phyloP scores from a whole-genome alignment of 2,113 vertebrate genomes.

The Dolichallabes microphthalmus region DNA sequence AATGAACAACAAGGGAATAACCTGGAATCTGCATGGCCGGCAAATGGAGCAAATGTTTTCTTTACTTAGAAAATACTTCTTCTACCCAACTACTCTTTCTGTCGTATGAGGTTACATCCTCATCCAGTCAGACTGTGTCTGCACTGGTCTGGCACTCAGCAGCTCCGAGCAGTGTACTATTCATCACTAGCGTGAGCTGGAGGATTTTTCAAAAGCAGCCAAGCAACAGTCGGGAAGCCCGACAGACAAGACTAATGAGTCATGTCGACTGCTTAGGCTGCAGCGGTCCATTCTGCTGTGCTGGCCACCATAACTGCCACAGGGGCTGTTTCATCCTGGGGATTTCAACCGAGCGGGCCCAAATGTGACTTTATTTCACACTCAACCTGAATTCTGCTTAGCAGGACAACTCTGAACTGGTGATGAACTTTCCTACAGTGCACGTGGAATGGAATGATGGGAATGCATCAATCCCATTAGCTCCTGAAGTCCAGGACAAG shows the following conservation, averaged over 20 bases:
- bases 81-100: background rate
- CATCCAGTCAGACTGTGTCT: slow-evolving; percentile 12
- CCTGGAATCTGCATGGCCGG: background rate
- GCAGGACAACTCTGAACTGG: slow-evolving; percentile 31
- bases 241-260: slow-evolving; percentile 39
- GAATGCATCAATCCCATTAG: background rate
- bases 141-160: background rate
- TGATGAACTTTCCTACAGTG: slow-evolving; percentile 8
- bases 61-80: background rate
- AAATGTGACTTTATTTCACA: background rate
- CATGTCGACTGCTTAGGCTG: slow-evolving; percentile 31
- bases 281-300: slow-evolving; percentile 29
- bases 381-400: background rate
- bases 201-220: slow-evolving; percentile 37
- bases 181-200: slow-evolving; percentile 25
- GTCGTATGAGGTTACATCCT: slow-evolving; percentile 16
- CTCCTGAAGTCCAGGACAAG: background rate
- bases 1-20: too few species aligned
- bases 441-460: slow-evolving; percentile 11
- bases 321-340: slow-evolving; percentile 35
- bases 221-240: slow-evolving; percentile 24
- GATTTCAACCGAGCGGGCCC: slow-evolving; percentile 15
- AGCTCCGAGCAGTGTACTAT: slow-evolving; percentile 20
- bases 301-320: slow-evolving; percentile 20
- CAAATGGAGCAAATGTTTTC: background rate